phyloP scores from a whole-genome alignment of 2,888 invertebrate species.

The Fragum sueziense region DNA sequence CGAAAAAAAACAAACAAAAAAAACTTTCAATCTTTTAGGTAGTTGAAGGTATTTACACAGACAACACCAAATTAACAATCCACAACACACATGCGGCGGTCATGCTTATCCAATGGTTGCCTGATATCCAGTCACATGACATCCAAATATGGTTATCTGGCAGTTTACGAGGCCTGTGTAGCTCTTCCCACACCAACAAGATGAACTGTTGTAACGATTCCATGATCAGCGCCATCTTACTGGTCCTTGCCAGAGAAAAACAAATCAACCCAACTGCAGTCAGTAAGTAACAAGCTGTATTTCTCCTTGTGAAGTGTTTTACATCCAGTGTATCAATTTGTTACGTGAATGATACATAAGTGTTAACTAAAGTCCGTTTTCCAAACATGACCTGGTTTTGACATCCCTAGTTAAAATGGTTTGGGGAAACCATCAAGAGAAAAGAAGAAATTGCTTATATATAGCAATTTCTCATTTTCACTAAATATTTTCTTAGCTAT shows the following conservation, averaged over 20 bases:
- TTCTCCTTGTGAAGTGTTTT: no score
- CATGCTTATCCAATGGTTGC: constrained; percentile 84
- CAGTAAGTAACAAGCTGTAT: constrained; percentile 68
- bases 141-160: constrained; percentile 83
- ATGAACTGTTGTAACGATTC: constrained; percentile 84
- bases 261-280: constrained; percentile 82
- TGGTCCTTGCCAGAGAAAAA: constrained; percentile 82
- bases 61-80: constrained; percentile 69
- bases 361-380: no score
- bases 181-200: constrained; percentile 83
- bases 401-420: no score
- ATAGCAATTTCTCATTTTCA: no score
- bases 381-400: no score
- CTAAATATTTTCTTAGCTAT: no score
- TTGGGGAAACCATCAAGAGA: no score
- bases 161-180: constrained; percentile 77
- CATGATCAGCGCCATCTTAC: constrained; percentile 84
- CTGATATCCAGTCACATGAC: constrained; percentile 81
- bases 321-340: no score
- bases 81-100: constrained; percentile 84
- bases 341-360: no score
- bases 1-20: not conserved
- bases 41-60: constrained; percentile 69
- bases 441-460: no score
- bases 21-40: constrained; percentile 59